phyloP scores from a whole-genome alignment of 2,888 invertebrate species.

The Hipparchia sbordonii region DNA sequence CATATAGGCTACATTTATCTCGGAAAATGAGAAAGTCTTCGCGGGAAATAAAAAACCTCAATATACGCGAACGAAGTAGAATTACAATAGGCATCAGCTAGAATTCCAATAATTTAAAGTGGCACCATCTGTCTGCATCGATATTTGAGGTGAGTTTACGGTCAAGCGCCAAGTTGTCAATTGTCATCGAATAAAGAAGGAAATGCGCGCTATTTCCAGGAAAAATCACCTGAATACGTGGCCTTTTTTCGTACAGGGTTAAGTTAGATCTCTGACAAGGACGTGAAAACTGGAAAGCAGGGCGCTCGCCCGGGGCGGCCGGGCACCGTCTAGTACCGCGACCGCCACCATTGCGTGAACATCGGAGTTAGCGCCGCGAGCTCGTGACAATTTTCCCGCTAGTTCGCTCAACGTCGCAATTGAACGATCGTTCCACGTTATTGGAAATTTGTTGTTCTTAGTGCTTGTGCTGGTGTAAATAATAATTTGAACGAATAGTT shows the following conservation, averaged over 20 bases:
- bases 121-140: too few species aligned
- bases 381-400: conserved; percentile 36
- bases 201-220: conserved; percentile 10
- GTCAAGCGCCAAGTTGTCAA: neutral
- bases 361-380: conserved; percentile 15
- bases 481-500: conserved; percentile 3
- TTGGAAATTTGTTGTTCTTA: conserved; percentile 5
- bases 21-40: too few species aligned
- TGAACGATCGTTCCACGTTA: neutral
- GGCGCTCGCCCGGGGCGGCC: conserved; percentile 42
- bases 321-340: conserved; percentile 38
- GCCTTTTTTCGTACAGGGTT: conserved; percentile 26
- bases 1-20: too few species aligned
- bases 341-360: conserved; percentile 33
- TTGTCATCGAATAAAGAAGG: conserved; percentile 2
- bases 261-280: conserved; percentile 39
- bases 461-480: conserved; percentile 19
- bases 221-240: conserved; percentile 18
- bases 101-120: too few species aligned
- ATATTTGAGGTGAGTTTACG: too few species aligned
- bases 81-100: too few species aligned
- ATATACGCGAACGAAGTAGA: too few species aligned
- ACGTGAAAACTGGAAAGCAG: conserved; percentile 36
- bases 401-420: conserved; percentile 15
- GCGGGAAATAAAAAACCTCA: too few species aligned